Base-by-base conservation (phyloP, 2,797 vertebrate genomes). In the Pseudomugil gertrudae region DNA sequence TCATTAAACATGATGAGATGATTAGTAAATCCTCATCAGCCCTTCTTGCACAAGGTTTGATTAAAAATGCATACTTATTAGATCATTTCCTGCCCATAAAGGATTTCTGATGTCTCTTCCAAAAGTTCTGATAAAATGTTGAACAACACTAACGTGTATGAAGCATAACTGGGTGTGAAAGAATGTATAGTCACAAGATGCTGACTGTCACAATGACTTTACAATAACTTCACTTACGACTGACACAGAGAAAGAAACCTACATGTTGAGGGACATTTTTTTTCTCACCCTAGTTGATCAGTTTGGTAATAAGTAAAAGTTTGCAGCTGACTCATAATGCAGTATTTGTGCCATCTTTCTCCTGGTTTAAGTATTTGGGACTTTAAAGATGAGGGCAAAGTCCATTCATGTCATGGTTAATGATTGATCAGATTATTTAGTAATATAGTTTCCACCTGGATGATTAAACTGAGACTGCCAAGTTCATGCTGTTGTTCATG, bases 381-480 rank as follows among this genome's bases (percentile, higher is more conserved):
- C 23, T 40, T 77, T 14, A 51, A 11, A 14, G 4, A 0, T n/a
- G n/a, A 6, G 79, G 71, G 38, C 82, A 84, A 89, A 89, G 89
- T 89, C 66, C 74, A 8, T 35, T 55, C 38, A 43, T 55, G 24
- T 56, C 15, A 1, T 47, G 57, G 87, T 89, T 87, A 89, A 89
- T 88, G 45, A 85, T 57, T 89, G 78, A 85, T 75, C 45, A 2
- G 21, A 66, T 74, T 51, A 35, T 47, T 55, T 27, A 33, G 33
- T 35, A 59, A 80, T 61, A 36, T 10, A 21, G 33, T 62, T 38
- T 32, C 59, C 50, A 63, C 47, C 48, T 52, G 32, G 54, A 73
- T 26, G 29, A 61, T 63, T 29, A 62, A 58, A 60, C 35, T 56
- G 5, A 80, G 74, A 80, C 33, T 55, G n/a, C n/a, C n/a, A n/a